Conservation (phyloP, 2,888 invertebrate species). For the Chrysodeixis includens region DNA sequence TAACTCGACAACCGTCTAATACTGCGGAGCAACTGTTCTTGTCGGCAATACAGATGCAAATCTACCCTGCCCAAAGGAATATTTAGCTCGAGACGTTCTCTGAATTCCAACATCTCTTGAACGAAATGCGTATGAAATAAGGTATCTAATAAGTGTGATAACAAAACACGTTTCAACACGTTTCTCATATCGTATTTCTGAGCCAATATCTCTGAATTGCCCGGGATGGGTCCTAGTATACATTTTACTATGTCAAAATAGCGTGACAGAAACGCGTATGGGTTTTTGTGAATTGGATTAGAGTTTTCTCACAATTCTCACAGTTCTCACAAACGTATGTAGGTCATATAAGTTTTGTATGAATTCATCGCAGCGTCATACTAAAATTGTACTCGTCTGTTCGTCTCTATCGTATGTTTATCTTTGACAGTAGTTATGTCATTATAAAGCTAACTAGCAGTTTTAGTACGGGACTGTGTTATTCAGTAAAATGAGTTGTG, state of each 20-base stretch:
- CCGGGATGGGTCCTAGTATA: slow-evolving; percentile 35
- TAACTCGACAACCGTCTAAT: slow-evolving; percentile 36
- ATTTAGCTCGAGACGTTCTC: slow-evolving; percentile 62
- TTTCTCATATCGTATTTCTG: slow-evolving; percentile 57
- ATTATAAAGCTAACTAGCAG: too few relatives aligned
- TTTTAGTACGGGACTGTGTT: too few relatives aligned
- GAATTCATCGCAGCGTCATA: background rate
- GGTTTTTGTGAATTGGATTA: slow-evolving; percentile 35
- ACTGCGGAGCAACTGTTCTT: slow-evolving; percentile 60
- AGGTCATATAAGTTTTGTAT: background rate
- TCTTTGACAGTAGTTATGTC: too few relatives aligned
- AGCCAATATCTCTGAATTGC: slow-evolving; percentile 58
- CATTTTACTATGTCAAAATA: slow-evolving; percentile 37
- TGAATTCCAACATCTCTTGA: slow-evolving; percentile 53
- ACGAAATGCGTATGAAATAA: slow-evolving; percentile 42
- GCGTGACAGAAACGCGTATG: slow-evolving; percentile 22
- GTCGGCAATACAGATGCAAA: slow-evolving; percentile 73
- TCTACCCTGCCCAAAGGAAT: slow-evolving; percentile 68
- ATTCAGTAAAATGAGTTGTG: too few relatives aligned
- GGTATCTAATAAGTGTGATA: slow-evolving; percentile 46
- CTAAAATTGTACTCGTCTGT: background rate
- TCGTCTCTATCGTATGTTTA: too few relatives aligned
- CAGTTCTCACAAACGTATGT: too few relatives aligned
- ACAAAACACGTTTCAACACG: slow-evolving; percentile 58
- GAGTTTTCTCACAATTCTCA: slow-evolving; percentile 21